Conservation (phyloP, 2,888 invertebrate genomes). For the Heliconius erato region DNA sequence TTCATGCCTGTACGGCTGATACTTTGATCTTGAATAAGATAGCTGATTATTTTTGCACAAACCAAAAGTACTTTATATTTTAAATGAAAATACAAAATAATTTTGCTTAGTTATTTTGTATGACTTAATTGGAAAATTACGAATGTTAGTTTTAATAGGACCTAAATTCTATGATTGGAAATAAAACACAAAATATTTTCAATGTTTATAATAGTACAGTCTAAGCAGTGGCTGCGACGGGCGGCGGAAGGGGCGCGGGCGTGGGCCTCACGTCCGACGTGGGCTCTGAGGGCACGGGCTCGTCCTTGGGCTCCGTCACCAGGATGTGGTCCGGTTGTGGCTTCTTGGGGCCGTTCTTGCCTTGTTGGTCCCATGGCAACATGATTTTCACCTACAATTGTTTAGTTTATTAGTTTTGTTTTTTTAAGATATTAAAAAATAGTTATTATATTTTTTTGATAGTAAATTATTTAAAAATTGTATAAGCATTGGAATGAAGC, state of each 20-base stretch:
- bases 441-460: no score
- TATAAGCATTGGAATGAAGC: no score
- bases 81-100: no score
- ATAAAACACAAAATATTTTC: conserved; percentile 30
- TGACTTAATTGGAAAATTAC: no score
- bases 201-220: conserved; percentile 58
- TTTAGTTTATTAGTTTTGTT: background rate
- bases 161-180: no score
- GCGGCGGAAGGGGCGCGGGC: conserved; percentile 82
- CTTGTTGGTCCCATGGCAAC: conserved; percentile 99
- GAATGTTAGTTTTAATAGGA: no score
- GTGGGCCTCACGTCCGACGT: conserved; percentile 92
- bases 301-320: conserved; percentile 99
- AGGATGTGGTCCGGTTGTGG: conserved; percentile 99
- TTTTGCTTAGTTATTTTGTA: no score
- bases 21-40: no score
- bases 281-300: conserved; percentile 90
- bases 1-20: no score
- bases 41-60: no score
- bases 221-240: conserved; percentile 75
- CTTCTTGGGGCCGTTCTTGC: conserved; percentile 98
- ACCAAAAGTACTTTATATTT: no score
- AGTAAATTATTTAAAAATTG: no score
- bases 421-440: background rate
- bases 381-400: conserved; percentile 96